Evolutionary conservation across 2,113 vertebrate genomes (phyloP).

Genomic region (Romanogobio albipinnatus): DNA sequence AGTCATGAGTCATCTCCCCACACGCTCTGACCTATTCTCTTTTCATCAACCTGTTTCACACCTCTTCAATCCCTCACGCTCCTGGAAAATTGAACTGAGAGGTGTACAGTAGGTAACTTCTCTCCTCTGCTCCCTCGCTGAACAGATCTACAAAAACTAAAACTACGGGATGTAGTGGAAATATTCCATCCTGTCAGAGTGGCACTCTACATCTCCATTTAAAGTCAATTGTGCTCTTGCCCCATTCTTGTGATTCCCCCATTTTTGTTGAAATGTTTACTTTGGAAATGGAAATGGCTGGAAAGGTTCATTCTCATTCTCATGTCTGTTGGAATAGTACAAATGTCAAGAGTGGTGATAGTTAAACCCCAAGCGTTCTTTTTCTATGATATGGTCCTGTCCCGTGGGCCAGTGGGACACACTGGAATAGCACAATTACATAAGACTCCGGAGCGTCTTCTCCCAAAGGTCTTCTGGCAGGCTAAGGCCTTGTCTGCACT

Average conservation of each 20-base stretch:
- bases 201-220: constrained; percentile 50
- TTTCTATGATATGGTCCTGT: background rate
- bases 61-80: constrained; percentile 23
- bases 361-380: background rate
- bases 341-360: background rate
- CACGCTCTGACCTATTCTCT: constrained; percentile 43
- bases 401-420: background rate
- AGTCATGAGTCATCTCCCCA: constrained; percentile 52
- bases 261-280: constrained; percentile 43
- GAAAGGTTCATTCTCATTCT: background rate
- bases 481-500: constrained; percentile 41
- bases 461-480: constrained; percentile 29
- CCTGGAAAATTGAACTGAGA: constrained; percentile 16
- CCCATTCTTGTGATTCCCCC: constrained; percentile 8
- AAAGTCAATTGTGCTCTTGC: constrained; percentile 35
- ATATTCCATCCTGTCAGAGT: constrained; percentile 24
- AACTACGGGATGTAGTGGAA: constrained; percentile 7
- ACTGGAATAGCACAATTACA: background rate
- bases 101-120: constrained; percentile 3
- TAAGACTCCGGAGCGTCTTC: constrained; percentile 16
- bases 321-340: background rate
- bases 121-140: constrained; percentile 8
- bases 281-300: constrained; percentile 12
- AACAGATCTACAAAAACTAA: background rate
- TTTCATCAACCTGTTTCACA: constrained; percentile 53